phyloP scores from a whole-genome alignment of 2,113 vertebrate genomes.

The Tenrec ecaudatus region DNA sequence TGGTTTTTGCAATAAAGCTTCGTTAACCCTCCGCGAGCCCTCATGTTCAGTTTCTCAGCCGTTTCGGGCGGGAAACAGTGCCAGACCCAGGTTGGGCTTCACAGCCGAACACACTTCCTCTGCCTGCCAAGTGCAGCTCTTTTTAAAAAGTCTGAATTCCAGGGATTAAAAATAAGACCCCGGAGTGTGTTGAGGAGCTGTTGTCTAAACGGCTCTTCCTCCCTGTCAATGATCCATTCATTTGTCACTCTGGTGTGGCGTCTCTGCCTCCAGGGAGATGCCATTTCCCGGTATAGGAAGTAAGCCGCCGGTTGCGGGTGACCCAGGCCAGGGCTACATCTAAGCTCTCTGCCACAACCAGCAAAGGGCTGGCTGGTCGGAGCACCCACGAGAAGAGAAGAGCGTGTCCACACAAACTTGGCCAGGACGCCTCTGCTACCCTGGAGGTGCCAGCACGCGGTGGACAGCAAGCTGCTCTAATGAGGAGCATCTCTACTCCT shows the following conservation, averaged over 20 bases:
- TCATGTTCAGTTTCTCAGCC: slow-evolving; percentile 69
- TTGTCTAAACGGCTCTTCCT: slow-evolving; percentile 3
- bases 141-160: slow-evolving; percentile 66
- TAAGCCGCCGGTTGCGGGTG: not conserved
- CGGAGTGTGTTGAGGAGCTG: not conserved
- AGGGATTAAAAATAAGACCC: slow-evolving; percentile 59
- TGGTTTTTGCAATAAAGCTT: slow-evolving; percentile 78
- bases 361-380: not conserved
- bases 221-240: slow-evolving; percentile 40
- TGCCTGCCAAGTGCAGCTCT: slow-evolving; percentile 62
- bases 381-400: not conserved
- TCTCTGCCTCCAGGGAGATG: not conserved
- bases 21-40: slow-evolving; percentile 78
- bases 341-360: not conserved
- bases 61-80: slow-evolving; percentile 3
- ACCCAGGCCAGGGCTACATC: not conserved
- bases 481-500: not conserved
- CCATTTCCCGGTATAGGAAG: not conserved
- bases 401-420: not conserved
- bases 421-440: not conserved
- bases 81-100: not conserved
- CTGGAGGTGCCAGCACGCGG: not conserved
- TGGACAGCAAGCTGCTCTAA: not conserved
- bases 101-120: slow-evolving; percentile 8
- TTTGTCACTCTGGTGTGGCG: not conserved